Percentiles rank a stretch among this genome's conserved stretches.
These are phyloP conservation scores for Squalus acanthias DNA, from an alignment of 2,797 vertebrate species.

Conservation along the genomic window DNA sequence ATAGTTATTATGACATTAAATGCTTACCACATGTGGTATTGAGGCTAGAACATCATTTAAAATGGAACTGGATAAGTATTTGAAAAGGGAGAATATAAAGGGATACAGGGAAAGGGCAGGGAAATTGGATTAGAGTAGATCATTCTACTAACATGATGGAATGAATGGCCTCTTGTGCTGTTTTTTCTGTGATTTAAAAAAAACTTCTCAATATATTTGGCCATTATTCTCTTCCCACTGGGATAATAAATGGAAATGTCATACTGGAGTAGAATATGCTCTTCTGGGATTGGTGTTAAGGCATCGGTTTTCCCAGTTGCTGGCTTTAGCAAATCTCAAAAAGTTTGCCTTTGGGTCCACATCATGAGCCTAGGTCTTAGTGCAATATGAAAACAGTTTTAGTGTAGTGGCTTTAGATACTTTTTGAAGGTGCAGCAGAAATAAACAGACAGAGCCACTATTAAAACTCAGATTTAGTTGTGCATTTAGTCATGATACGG, in stretches of 20 bases:
- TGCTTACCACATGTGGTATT: no score
- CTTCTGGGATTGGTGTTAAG: background rate
- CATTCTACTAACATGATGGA: background rate
- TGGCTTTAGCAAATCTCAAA: background rate
- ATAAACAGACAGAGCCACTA: background rate
- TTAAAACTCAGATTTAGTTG: background rate
- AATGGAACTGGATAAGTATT: background rate
- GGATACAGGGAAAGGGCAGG: background rate
- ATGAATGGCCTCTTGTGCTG: background rate
- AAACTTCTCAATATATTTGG: background rate
- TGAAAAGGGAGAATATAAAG: background rate
- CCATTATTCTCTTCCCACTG: background rate
- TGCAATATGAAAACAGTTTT: background rate
- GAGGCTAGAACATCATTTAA: background rate
- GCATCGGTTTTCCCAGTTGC: background rate
- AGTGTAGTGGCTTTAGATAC: background rate
- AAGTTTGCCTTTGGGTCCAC: background rate
- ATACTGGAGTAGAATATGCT: background rate
- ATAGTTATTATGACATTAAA: background rate
- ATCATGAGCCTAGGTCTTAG: background rate
- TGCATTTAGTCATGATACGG: background rate
- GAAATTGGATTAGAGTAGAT: background rate
- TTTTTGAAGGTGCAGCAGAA: background rate
- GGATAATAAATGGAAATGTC: background rate
- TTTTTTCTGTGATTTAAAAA: background rate